phyloP scores from a whole-genome alignment of 2,113 vertebrate genomes.

The Cyanistes caeruleus region DNA sequence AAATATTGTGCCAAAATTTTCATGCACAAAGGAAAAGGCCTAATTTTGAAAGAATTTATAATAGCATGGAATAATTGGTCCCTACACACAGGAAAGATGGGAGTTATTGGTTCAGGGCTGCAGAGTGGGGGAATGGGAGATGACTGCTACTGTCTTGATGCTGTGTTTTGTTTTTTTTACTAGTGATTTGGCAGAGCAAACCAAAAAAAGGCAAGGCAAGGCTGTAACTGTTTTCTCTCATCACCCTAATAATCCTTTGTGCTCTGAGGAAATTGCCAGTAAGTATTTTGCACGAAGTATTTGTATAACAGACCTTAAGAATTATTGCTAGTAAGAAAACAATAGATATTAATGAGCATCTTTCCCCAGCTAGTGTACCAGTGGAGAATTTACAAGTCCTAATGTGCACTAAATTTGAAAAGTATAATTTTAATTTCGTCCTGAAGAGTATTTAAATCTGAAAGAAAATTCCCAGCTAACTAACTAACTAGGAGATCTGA shows the following conservation, averaged over 20 bases:
- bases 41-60: neutral
- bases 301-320: neutral
- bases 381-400: neutral
- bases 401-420: conserved; percentile 21
- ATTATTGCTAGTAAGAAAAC: neutral
- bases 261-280: neutral
- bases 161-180: neutral
- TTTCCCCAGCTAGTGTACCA: neutral
- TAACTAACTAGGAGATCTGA: neutral
- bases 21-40: neutral
- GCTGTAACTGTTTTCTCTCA: neutral
- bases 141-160: neutral
- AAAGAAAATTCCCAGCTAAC: neutral
- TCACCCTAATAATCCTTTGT: neutral
- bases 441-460: conserved; percentile 20
- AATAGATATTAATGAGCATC: conserved; percentile 20
- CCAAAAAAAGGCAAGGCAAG: neutral
- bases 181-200: neutral
- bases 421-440: conserved; percentile 13
- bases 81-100: neutral
- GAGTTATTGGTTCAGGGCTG: neutral
- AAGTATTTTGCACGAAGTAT: neutral
- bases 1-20: neutral
- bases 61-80: neutral
- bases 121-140: neutral